Evolutionary conservation across 2,113 vertebrate genomes (phyloP), one percentile per base, ranked within the genome.

Genomic region (Xenotilapia leptura): DNA sequence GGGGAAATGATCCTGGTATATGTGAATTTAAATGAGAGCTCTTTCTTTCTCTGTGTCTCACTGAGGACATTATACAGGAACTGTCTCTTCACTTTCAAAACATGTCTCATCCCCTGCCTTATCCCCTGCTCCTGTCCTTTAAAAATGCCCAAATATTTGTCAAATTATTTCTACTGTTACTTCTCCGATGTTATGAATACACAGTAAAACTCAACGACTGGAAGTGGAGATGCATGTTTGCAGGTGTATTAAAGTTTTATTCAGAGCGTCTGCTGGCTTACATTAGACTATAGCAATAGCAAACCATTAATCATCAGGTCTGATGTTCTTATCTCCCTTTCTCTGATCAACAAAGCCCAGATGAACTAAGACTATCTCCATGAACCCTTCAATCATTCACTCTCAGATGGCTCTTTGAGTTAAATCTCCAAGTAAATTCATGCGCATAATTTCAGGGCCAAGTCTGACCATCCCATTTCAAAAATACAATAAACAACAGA

Each of bases 251-350:
- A 45, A 83, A 82, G 86, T 19, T 62, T 77, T 82, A 83, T 91
- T 89, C 73, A 82, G 53, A 38, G 38, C 14, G 19, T 86, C 84
- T 88, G 55, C 83, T 77, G 17, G 17, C 28, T 51, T 77, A 77
- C 45, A 84, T 86, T 82, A 83, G 42, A 86, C 54, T 73, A 88
- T 19, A 85, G 85, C 75, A 65, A 75, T 31, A 90, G 42, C 80
- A 86, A 70, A 31, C 87, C 84, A 95, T 95, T 93, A 94, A 93
- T 94, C 94, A 92, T 91, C 88, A 84, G 81, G 79, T 60, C 83
- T 90, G 87, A 54, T 40, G 2, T 89, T 90, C 86, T 92, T 90
- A 92, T 95, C 91, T 88, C 82, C 36, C 65, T 14, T 65, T 89
- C 68, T 83, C 73, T 80, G 83, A 91, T 93, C 91, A 88, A 84